Evolutionary conservation across 2,113 vertebrate genomes (phyloP).

Genomic region (Craseonycteris thonglongyai): DNA sequence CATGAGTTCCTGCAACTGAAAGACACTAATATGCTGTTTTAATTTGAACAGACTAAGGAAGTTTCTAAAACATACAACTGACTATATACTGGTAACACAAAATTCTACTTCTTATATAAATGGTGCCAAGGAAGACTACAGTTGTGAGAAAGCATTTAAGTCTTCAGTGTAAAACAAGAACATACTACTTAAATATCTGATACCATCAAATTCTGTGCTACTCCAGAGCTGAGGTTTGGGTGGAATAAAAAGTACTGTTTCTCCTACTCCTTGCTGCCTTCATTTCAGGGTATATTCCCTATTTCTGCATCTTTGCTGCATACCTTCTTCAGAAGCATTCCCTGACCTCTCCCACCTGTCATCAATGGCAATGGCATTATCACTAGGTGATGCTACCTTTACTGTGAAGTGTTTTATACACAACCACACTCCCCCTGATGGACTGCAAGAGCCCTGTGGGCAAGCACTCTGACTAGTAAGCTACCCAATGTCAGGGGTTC

Average conservation of each 20-base stretch:
- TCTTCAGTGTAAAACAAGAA: background rate
- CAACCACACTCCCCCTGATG: too few relatives aligned
- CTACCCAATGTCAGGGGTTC: background rate
- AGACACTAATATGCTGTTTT: background rate
- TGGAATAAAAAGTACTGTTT: background rate
- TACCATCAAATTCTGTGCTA: background rate
- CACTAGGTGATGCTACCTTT: background rate
- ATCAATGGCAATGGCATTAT: background rate
- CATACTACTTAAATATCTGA: background rate
- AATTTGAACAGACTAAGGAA: conserved; percentile 23
- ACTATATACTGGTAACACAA: background rate
- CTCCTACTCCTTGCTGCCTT: background rate
- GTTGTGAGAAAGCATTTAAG: background rate
- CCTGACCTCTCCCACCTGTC: background rate
- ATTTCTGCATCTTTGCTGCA: background rate
- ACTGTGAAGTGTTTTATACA: background rate
- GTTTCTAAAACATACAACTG: conserved; percentile 25
- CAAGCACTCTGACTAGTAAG: background rate
- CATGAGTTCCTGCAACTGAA: background rate
- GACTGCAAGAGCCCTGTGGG: background rate
- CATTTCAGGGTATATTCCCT: background rate
- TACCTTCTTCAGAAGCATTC: background rate
- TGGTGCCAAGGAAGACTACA: background rate
- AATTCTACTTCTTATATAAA: background rate
- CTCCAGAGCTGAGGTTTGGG: background rate